phyloP scores from a whole-genome alignment of 2,888 invertebrate genomes.

The Lasioglossum oenotherae region DNA sequence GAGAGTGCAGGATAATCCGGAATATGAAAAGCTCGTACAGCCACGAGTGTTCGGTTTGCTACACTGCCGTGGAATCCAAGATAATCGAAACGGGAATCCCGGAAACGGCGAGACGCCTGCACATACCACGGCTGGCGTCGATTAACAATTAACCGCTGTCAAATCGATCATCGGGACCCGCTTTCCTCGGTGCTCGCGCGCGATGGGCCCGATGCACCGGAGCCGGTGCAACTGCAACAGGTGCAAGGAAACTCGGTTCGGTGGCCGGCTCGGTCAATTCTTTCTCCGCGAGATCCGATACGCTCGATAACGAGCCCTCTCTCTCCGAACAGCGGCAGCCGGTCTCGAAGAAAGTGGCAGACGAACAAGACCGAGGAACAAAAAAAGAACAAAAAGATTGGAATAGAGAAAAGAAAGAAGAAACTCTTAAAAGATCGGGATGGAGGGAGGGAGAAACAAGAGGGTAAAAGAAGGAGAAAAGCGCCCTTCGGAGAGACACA shows the following conservation, averaged over 20 bases:
- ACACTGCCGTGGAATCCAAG: conserved; percentile 4
- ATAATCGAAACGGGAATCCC: conserved; percentile 16
- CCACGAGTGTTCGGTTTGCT: not conserved
- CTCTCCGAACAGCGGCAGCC: not conserved
- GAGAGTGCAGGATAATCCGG: not conserved
- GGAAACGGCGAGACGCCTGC: not conserved
- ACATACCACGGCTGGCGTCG: not conserved
- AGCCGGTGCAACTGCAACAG: conserved; percentile 36
- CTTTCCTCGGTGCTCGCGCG: not conserved
- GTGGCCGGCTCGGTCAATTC: conserved; percentile 37
- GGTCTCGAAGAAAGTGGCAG: conserved; percentile 48
- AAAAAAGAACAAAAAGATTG: conserved; percentile 18
- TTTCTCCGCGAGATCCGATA: conserved; percentile 56
- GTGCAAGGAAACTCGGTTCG: conserved; percentile 37
- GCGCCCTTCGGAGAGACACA: conserved; percentile 45
- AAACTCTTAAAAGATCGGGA: not conserved
- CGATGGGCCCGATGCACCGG: conserved; percentile 1
- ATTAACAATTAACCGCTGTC: conserved; percentile 18
- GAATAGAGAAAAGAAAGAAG: not conserved
- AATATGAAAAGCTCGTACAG: conserved; percentile 1
- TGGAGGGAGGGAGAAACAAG: not conserved
- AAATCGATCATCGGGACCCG: not conserved
- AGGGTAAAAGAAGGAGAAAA: conserved; percentile 35
- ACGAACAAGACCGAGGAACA: conserved; percentile 30
- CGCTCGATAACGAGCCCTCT: conserved; percentile 54